Base-by-base conservation (phyloP, 2,797 vertebrate species). In the Crenichthys baileyi region DNA sequence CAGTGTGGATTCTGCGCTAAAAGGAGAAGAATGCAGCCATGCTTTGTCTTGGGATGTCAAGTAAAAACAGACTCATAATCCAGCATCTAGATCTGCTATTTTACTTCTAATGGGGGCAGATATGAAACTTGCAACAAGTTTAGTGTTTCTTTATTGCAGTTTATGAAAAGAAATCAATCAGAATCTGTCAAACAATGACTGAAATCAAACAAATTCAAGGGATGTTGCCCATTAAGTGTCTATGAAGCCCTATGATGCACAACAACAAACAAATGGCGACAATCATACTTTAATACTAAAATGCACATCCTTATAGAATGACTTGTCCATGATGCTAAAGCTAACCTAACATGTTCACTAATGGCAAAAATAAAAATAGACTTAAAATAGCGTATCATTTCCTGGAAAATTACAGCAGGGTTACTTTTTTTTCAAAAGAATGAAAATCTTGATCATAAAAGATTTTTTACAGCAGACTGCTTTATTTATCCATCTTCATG, bases 231-330 rank as follows among this genome's bases (percentile, higher is more conserved):
- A 79, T 63, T 80, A 83, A 22, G 89, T 60, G 70, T 82, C 86
- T 76, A 83, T 56, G 44, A 79, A 82, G 80, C 84, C 85, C 85
- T 67, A 88, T 72, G 63, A 85, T 81, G 89, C 78, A 90, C 84
- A 92, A 83, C 77, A 89, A 72, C 80, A 85, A 79, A 84, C 68
- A 73, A 87, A 84, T 83, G 72, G 75, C 85, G 91, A 92, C 90
- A 90, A 88, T 90, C 87, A 20, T 67, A 85, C 70, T 77, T 73
- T 87, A 87, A 87, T 81, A 91, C 83, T 83, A 81, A 70, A 89
- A 88, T 88, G 91, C 93, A 91, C 94, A 94, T 94, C 94, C 95
- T 86, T 73, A 86, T 79, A 88, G 93, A 95, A 95, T 92, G 93
- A 87, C 87, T 94, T 93, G 93, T 95, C 94, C 79, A 86, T 78